These are phyloP conservation scores for Drosophila simulans DNA, from an alignment of 1,140 invertebrate genomes.

Conservation along the genomic window DNA sequence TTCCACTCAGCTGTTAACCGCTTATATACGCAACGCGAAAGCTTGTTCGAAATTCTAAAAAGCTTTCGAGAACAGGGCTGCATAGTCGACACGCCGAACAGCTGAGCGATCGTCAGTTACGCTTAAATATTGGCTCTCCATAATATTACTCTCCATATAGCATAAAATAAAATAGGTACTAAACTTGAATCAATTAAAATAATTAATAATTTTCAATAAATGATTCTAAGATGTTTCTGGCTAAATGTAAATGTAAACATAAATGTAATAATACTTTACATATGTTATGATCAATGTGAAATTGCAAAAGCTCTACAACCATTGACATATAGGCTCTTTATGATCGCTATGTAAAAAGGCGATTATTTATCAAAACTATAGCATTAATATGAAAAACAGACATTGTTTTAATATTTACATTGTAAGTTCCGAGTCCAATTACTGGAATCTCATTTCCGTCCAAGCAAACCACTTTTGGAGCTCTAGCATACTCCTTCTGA, in stretches of 20 bases:
- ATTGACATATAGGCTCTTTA: too few relatives aligned
- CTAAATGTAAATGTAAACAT: too few relatives aligned
- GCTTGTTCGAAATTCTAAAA: constrained; percentile 27
- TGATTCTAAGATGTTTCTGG: too few relatives aligned
- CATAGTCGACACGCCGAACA: constrained; percentile 3
- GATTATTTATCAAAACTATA: too few relatives aligned
- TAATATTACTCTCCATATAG: neutral
- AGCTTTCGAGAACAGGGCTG: constrained; percentile 44
- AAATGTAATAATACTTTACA: too few relatives aligned
- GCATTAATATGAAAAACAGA: too few relatives aligned
- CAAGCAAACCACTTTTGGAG: constrained; percentile 29
- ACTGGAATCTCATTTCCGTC: constrained; percentile 47
- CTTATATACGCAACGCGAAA: constrained; percentile 51
- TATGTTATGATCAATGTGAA: too few relatives aligned
- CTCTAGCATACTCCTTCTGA: constrained; percentile 7
- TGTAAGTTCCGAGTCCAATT: constrained; percentile 61
- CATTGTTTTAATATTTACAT: constrained; percentile 6
- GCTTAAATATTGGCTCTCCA: constrained; percentile 8
- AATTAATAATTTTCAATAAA: too few relatives aligned
- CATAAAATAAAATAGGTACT: neutral
- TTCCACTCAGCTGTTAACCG: constrained; percentile 45
- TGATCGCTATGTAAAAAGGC: too few relatives aligned
- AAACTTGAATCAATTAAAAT: neutral
- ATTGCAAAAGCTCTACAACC: too few relatives aligned
- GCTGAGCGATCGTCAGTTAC: constrained; percentile 30